Base-by-base conservation (phyloP, 2,888 invertebrate species). In the Liodrosophila aerea region DNA sequence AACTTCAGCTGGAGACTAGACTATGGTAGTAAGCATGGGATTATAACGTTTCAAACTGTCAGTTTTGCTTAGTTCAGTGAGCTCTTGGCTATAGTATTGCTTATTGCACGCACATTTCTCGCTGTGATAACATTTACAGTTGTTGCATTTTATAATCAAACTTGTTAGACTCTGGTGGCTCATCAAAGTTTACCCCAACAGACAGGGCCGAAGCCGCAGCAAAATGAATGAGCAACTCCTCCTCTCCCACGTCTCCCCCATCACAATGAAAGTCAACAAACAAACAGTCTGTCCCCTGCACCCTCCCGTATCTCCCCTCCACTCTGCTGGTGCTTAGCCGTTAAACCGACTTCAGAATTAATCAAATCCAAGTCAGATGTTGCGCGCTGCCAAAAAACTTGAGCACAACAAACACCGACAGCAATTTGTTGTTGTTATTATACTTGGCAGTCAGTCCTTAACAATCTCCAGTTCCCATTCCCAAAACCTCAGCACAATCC, bases 291-390 rank as follows among this genome's bases (percentile, higher is more conserved):
- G n/a, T 1, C 5, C n/a, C 39, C n/a, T n/a, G 18, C 18, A 39
- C n/a, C n/a, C 39, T 18, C 11, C 22, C n/a, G n/a, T n/a, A n/a
- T n/a, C n/a, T n/a, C 9, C 12, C 31, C 9, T 39, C 31, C 9
- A 2, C 36, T 39, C 40, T 3, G 13, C 37, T 47, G 44, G 34
- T 72, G 69, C 68, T 63, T 75, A 72, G 83, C 76, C 81, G 81
- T 83, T 83, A 81, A 78, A 78, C 84, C 78, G 84, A 84, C 78
- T 78, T 84, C 75, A 84, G 78, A 78, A 78, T 78, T 78, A 78
- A 78, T 78, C 78, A 78, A 78, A 78, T 78, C 77, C 78, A 59
- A 78, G 78, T 78, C 78, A 78, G 84, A 83, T 78, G 84, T 78
- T 78, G 81, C 73, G 76, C 77, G 76, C 73, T 76, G 76, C 78